Evolutionary conservation across 2,888 invertebrate genomes (phyloP), one percentile per base, ranked within the genome.

Genomic region (Artemia sp.): DNA sequence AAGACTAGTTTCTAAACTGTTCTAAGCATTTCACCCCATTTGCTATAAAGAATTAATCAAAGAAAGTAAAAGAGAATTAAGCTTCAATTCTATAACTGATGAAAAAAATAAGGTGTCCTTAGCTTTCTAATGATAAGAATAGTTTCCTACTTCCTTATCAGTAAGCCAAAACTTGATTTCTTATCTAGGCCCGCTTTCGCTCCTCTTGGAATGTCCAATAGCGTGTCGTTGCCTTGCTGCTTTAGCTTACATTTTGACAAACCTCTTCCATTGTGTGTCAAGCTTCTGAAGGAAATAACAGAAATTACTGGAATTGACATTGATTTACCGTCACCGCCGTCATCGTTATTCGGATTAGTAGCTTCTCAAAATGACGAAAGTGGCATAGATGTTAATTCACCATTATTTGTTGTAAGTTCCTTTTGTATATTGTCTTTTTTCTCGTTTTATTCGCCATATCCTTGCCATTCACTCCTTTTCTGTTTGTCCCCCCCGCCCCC

Each of bases 171-270:
- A 58, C 24, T 9, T 24, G 24, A 10, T 58, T 10, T 10, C 10
- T 68, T 73, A 72, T 73, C 71, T 80, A 80, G 68, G 77, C 92
- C 93, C 0, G 85, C 86, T 0, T 94, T 91, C 79, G 87, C 89
- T 1, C 83, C 85, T 24, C 80, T 93, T 67, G 89, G 85, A 72
- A 84, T 86, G 70, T 85, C 86, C 74, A 96, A 96, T 80, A 93
- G 92, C 73, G 88, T 89, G 67, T 85, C 89, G 77, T 81, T 96
- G 75, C 93, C 94, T 0, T 95, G 95, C 0, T 90, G 89, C 77
- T 96, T 94, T 80, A 88, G 88, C 7, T 79, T 92, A 71, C 85
- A 85, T 72, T 81, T 96, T 68, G 88, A 88, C 69, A 87, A 89
- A 76, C 89, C 92, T 3, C 86, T 90, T 80, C 92, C 94, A 0